Evolutionary conservation across 2,797 vertebrate species (phyloP).

Genomic region (Pangasius sanitwongsei): DNA sequence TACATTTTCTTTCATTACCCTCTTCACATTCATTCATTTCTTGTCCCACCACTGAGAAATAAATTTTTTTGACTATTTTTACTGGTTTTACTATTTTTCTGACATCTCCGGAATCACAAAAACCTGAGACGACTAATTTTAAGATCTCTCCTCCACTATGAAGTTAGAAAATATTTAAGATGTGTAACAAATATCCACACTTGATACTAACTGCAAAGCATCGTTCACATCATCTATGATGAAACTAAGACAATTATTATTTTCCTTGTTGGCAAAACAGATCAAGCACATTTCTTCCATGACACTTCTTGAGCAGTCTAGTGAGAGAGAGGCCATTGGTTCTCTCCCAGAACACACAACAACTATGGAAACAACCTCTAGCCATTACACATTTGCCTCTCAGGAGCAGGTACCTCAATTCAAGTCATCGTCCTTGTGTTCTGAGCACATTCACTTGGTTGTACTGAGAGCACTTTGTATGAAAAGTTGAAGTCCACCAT

Average conservation of each 20-base stretch:
- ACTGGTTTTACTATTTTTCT: background rate
- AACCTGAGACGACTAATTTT: background rate
- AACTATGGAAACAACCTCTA: constrained; percentile 75
- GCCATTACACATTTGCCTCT: constrained; percentile 71
- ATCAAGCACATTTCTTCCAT: constrained; percentile 76
- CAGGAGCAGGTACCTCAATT: constrained; percentile 75
- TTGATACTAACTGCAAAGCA: background rate
- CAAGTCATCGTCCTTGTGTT: background rate
- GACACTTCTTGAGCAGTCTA: constrained; percentile 81
- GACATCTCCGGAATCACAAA: background rate
- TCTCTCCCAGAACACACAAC: constrained; percentile 73
- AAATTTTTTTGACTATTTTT: background rate
- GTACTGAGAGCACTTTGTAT: constrained; percentile 35
- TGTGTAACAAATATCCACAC: background rate
- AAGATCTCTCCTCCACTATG: background rate
- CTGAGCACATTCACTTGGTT: constrained; percentile 11
- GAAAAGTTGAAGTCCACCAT: constrained; percentile 35
- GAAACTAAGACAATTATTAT: constrained; percentile 24
- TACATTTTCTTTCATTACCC: background rate
- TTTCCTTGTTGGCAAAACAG: constrained; percentile 59
- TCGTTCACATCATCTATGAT: constrained; percentile 9
- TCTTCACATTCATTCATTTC: background rate
- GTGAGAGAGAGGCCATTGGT: constrained; percentile 78
- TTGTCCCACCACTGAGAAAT: constrained; percentile 6
- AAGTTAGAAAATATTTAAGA: background rate